Evolutionary conservation across 1,140 invertebrate species (phyloP).

Genomic region (Oncopodura yosiiana): DNA sequence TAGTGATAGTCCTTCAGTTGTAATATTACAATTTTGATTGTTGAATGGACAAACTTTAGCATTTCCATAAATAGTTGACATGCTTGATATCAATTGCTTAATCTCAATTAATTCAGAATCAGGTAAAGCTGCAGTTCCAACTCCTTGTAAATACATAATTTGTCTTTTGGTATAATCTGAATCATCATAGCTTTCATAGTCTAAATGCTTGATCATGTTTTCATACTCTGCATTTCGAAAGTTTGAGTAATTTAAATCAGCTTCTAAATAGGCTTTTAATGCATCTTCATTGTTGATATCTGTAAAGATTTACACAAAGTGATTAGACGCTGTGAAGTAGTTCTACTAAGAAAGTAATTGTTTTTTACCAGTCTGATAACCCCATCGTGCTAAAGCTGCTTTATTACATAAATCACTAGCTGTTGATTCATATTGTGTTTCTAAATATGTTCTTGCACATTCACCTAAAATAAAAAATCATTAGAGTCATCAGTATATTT

Average conservation of each 20-base stretch:
- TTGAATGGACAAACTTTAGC: conserved; percentile 59
- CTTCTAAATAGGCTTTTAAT: conserved; percentile 42
- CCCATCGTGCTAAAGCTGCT: conserved; percentile 23
- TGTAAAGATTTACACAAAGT: too few species aligned
- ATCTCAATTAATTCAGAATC: conserved; percentile 74
- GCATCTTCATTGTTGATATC: conserved; percentile 23
- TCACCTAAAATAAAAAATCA: conserved; percentile 9
- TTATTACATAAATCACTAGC: conserved; percentile 16
- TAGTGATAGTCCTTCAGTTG: conserved; percentile 35
- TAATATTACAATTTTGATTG: conserved; percentile 37
- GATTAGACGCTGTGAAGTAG: too few species aligned
- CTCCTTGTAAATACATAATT: conserved; percentile 62
- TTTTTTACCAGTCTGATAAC: conserved; percentile 30
- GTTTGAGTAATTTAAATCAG: conserved; percentile 64
- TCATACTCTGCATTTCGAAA: conserved; percentile 64
- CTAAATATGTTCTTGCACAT: conserved; percentile 30
- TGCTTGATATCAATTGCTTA: conserved; percentile 67
- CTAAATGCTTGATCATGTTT: conserved; percentile 54
- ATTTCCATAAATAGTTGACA: conserved; percentile 74
- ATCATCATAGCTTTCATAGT: conserved; percentile 56
- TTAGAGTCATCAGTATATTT: too few species aligned
- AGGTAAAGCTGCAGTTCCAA: conserved; percentile 71
- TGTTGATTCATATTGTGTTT: conserved; percentile 20
- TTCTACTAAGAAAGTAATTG: too few species aligned
- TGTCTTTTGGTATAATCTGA: conserved; percentile 52